Evolutionary conservation across 2,797 vertebrate genomes (phyloP).

Genomic region (Amblyraja radiata): DNA sequence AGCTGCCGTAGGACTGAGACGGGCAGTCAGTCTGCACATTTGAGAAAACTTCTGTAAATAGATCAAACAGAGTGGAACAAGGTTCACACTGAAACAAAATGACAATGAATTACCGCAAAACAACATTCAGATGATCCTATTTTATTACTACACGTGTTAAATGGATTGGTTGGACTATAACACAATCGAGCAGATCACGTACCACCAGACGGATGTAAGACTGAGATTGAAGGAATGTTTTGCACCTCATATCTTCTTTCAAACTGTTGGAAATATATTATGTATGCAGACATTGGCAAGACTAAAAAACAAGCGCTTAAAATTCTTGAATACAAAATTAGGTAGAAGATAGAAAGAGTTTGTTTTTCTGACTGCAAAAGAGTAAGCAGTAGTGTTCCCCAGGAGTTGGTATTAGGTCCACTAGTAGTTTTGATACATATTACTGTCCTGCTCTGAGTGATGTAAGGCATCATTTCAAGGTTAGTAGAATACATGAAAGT

Average conservation of each 20-base stretch:
- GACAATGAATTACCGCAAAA: constrained; percentile 10
- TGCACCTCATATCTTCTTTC: background rate
- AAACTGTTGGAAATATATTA: background rate
- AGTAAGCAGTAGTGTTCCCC: background rate
- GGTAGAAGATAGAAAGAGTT: background rate
- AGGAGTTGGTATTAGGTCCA: background rate
- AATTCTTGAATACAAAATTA: background rate
- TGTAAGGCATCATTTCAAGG: background rate
- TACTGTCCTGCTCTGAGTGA: background rate
- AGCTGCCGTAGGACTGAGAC: constrained; percentile 42
- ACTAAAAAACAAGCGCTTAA: background rate
- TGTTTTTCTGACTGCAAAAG: background rate
- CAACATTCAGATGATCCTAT: constrained; percentile 15
- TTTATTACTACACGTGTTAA: background rate
- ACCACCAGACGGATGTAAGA: background rate
- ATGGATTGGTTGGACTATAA: background rate
- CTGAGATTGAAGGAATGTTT: background rate
- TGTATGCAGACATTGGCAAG: background rate
- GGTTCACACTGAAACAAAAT: constrained; percentile 22
- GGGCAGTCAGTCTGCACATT: constrained; percentile 32
- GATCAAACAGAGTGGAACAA: constrained; percentile 21
- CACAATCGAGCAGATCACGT: background rate
- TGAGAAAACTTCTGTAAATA: constrained; percentile 26
- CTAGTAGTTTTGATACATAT: background rate
- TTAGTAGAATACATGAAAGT: background rate